These are phyloP conservation scores for Spheniscus mendiculus DNA, from an alignment of 2,113 vertebrate genomes.

Conservation along the genomic window DNA sequence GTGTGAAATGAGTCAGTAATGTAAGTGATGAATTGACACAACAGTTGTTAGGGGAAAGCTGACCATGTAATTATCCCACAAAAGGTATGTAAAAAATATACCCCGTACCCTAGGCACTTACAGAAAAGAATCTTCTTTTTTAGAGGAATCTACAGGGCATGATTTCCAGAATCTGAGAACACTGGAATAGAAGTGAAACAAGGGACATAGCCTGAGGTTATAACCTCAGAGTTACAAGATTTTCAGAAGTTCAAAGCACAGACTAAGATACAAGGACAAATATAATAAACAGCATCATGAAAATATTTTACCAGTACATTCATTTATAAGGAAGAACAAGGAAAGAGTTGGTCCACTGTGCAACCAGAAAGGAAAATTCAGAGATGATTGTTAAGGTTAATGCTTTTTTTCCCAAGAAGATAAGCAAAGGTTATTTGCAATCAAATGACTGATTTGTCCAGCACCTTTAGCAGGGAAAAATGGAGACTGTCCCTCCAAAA, in stretches of 20 bases:
- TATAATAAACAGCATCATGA: neutral
- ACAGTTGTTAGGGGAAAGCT: neutral
- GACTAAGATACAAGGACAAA: neutral
- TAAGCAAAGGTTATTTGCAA: neutral
- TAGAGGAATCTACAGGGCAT: neutral
- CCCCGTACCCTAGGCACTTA: neutral
- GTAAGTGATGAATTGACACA: neutral
- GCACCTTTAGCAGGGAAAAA: neutral
- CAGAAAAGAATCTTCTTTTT: neutral
- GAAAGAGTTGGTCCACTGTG: neutral
- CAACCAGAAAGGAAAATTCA: neutral
- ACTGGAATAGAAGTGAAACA: neutral
- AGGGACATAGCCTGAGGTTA: neutral
- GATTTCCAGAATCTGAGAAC: neutral
- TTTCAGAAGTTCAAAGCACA: neutral
- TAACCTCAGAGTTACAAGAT: neutral
- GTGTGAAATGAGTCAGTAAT: neutral
- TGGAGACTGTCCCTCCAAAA: neutral
- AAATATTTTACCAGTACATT: neutral
- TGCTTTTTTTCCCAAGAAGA: neutral
- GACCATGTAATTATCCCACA: neutral
- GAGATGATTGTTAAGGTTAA: neutral
- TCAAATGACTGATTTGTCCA: neutral
- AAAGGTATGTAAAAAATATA: neutral
- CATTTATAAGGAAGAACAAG: neutral